phyloP scores from a whole-genome alignment of 2,797 vertebrate species.

The Luscinia luscinia region DNA sequence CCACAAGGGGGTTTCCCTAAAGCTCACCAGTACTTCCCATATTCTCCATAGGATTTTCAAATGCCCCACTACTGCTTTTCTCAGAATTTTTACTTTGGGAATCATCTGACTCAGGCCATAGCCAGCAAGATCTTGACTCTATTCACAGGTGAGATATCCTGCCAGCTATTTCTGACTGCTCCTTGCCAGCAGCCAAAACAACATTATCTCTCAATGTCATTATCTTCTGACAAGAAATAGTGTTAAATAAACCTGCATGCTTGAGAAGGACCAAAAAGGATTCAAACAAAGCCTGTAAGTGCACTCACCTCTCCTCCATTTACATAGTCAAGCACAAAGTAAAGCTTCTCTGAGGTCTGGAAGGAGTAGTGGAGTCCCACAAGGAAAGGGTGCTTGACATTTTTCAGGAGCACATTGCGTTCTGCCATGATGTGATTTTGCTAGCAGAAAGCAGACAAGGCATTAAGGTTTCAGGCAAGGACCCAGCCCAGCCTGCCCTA shows the following conservation, averaged over 20 bases:
- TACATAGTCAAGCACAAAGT: constrained; percentile 97
- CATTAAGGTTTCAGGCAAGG: background rate
- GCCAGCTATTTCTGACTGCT: background rate
- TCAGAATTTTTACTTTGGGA: background rate
- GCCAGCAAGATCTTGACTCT: background rate
- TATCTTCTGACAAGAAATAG: background rate
- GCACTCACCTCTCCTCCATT: constrained; percentile 93
- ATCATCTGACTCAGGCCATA: background rate
- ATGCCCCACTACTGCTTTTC: background rate
- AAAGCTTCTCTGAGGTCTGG: constrained; percentile 96
- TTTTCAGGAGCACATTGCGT: constrained; percentile 94
- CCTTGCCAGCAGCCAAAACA: background rate
- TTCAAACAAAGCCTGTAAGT: background rate
- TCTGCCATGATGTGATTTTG: constrained; percentile 99
- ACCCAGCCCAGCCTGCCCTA: background rate
- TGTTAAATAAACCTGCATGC: background rate
- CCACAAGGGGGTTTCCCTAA: background rate
- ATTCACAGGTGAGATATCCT: background rate
- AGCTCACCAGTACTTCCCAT: background rate
- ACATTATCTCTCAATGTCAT: background rate
- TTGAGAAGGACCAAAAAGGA: background rate
- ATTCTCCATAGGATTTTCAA: background rate
- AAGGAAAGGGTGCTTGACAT: constrained; percentile 93
- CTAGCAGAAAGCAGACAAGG: constrained; percentile 67
- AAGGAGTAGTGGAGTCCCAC: constrained; percentile 97